Percentiles rank a stretch among this genome's conserved stretches.
Evolutionary conservation across 2,888 invertebrate species (phyloP).

Genomic region (Scaptomyza flava): DNA sequence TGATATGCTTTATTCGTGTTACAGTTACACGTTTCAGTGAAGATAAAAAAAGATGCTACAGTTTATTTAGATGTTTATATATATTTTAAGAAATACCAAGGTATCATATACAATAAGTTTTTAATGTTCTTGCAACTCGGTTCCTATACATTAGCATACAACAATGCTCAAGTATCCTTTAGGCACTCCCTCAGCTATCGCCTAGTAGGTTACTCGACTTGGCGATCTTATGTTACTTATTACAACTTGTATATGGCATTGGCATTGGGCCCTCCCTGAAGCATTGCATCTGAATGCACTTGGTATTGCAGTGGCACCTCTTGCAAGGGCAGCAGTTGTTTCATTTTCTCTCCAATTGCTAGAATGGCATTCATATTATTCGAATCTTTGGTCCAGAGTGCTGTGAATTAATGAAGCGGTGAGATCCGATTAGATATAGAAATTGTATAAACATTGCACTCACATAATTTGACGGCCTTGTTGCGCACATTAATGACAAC

Average conservation of each 20-base stretch:
- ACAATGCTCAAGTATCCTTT: not conserved
- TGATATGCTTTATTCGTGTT: constrained; percentile 26
- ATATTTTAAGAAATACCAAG: not conserved
- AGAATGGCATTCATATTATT: constrained; percentile 89
- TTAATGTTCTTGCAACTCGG: too few species aligned
- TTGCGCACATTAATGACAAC: constrained; percentile 96
- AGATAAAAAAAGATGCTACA: not conserved
- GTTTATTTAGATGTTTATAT: not conserved
- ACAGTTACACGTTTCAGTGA: not conserved
- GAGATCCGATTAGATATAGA: not conserved
- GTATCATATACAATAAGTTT: too few species aligned
- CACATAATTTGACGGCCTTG: constrained; percentile 96
- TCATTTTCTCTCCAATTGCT: constrained; percentile 94
- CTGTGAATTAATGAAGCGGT: constrained; percentile 80
- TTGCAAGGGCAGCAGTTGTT: constrained; percentile 90
- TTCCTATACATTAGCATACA: too few species aligned
- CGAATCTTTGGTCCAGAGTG: constrained; percentile 94
- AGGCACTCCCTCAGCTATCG: too few species aligned
- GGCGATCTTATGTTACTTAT: too few species aligned
- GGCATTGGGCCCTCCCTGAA: constrained; percentile 91
- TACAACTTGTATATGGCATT: constrained; percentile 84
- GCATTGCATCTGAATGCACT: constrained; percentile 92
- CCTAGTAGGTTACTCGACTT: too few species aligned
- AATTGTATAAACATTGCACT: constrained; percentile 61
- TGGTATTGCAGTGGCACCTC: constrained; percentile 88